Evolutionary conservation across 2,797 vertebrate genomes (phyloP).

Genomic region (Gallinago stenura): DNA sequence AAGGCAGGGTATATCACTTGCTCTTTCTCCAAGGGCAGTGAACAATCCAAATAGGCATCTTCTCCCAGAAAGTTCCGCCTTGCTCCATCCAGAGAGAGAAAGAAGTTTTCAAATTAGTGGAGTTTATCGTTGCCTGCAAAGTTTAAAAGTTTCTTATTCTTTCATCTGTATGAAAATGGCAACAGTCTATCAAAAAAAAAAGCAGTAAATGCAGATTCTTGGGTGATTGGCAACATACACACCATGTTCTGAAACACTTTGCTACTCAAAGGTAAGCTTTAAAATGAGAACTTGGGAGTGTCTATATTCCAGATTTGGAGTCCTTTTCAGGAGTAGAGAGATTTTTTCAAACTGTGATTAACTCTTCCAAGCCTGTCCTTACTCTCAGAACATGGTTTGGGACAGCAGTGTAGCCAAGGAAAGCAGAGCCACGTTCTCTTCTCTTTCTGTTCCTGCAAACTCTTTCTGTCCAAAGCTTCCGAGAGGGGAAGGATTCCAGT

Average conservation of each 20-base stretch:
- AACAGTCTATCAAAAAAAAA: neutral
- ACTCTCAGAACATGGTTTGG: neutral
- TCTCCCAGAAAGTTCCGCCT: neutral
- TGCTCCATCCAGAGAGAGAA: neutral
- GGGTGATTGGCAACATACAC: neutral
- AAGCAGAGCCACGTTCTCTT: neutral
- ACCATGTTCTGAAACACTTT: neutral
- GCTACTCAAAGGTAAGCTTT: neutral
- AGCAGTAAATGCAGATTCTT: neutral
- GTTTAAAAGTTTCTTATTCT: neutral
- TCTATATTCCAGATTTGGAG: neutral
- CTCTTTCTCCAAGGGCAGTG: neutral
- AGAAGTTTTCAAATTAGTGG: neutral
- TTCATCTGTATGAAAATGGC: neutral
- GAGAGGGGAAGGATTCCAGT: neutral
- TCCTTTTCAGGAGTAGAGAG: neutral
- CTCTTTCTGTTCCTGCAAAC: neutral
- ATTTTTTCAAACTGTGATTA: neutral
- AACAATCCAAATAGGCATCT: neutral
- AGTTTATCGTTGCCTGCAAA: neutral
- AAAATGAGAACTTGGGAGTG: neutral
- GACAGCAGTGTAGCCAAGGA: neutral
- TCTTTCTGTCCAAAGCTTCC: neutral
- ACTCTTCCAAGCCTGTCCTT: neutral
- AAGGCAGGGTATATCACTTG: neutral